These are phyloP conservation scores for Hestina assimilis DNA, from an alignment of 1,140 invertebrate species.

Conservation along the genomic window DNA sequence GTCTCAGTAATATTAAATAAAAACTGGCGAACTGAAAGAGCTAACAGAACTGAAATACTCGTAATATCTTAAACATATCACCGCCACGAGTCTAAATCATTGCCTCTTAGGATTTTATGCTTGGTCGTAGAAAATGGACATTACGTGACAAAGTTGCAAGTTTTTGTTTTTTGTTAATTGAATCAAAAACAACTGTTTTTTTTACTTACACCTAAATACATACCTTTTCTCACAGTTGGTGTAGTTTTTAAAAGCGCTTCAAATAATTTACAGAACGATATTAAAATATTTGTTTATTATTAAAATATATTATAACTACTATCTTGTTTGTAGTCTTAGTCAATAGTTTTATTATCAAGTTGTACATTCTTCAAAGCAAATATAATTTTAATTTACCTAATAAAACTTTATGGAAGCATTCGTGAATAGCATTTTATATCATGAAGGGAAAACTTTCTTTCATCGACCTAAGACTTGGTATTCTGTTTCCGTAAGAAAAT, in stretches of 20 bases:
- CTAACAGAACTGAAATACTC: no score
- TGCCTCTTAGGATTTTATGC: constrained; percentile 1
- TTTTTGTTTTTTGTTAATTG: not conserved
- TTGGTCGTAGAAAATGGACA: constrained; percentile 1
- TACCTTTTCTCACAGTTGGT: not conserved
- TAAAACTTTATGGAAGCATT: not conserved
- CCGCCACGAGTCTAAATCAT: not conserved
- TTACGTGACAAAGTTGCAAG: not conserved
- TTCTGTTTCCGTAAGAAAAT: constrained; percentile 28
- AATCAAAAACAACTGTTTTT: not conserved
- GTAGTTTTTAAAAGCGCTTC: no score
- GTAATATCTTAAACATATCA: not conserved
- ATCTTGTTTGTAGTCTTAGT: no score
- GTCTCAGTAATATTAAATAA: no score
- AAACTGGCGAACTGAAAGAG: no score
- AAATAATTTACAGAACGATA: no score
- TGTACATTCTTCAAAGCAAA: not conserved
- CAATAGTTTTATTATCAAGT: not conserved
- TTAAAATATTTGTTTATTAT: no score
- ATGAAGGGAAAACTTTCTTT: constrained; percentile 6
- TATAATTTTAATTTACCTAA: constrained; percentile 1
- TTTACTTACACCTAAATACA: not conserved
- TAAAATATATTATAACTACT: no score
- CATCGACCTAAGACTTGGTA: constrained; percentile 21
- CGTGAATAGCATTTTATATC: constrained; percentile 2